Conservation (phyloP, 2,113 vertebrate species). For the Coreoperca whiteheadi region DNA sequence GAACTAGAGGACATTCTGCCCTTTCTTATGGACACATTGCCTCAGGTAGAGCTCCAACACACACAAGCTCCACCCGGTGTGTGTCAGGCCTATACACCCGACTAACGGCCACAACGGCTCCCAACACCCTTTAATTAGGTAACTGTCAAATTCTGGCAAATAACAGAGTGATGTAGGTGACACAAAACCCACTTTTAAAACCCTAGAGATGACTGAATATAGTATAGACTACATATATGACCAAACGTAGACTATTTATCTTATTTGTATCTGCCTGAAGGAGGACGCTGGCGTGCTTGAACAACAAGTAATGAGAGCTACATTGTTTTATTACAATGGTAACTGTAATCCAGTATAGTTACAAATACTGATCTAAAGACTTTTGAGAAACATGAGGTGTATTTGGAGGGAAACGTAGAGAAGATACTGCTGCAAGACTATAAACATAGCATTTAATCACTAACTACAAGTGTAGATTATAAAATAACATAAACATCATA, state of each 20-base stretch:
- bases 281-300: neutral
- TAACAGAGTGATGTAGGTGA: constrained; percentile 58
- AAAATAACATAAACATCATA: no score
- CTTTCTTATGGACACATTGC: constrained; percentile 23
- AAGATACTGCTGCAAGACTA: neutral
- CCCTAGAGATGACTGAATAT: constrained; percentile 39
- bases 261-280: constrained; percentile 39
- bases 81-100: constrained; percentile 7
- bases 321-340: neutral
- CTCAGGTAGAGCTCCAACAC: constrained; percentile 19
- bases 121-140: constrained; percentile 45
- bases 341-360: neutral
- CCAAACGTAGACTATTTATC: constrained; percentile 13
- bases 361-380: neutral
- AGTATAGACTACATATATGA: constrained; percentile 14
- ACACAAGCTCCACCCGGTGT: constrained; percentile 10
- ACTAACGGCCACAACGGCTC: constrained; percentile 13
- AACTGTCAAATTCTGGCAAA: constrained; percentile 52
- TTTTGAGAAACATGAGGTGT: neutral
- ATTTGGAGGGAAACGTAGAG: neutral
- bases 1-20: neutral
- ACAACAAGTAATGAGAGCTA: constrained; percentile 3
- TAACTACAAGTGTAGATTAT: neutral
- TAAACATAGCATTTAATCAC: neutral
- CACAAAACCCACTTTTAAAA: constrained; percentile 65